Evolutionary conservation across 2,888 invertebrate genomes (phyloP), one percentile per base, ranked within the genome.

Genomic region (Chorisops tibialis): DNA sequence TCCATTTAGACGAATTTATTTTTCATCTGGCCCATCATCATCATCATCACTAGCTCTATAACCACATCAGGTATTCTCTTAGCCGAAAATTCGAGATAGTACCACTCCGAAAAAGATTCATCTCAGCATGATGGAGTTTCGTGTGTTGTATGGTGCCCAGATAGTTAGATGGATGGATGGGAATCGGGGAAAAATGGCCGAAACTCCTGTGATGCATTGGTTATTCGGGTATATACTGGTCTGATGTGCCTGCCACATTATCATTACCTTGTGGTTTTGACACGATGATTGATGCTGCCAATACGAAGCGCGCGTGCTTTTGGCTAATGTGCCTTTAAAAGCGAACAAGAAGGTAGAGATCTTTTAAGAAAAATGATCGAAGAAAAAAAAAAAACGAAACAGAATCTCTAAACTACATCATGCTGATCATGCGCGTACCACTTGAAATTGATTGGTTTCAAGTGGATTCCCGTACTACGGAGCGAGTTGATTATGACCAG

Each of bases 201-300:
- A 52, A 52, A 52, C 52, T 16, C n/a, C 21, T 37, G n/a, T 54
- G 54, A 22, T 41, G 41, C 24, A 54, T 43, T 22, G 16, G n/a
- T n/a, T n/a, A n/a, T 54, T 43, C 6, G 30, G 41, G 41, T 12
- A 21, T n/a, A n/a, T n/a, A n/a, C n/a, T n/a, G n/a, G 30, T 30
- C 30, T 30, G 30, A 9, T 30, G 30, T 41, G 52, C 52, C 52
- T 16, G n/a, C 38, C 50, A 39, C 50, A 48, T 60, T 60, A 60
- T 60, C 60, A 60, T 60, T 60, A 50, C 59, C 61, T 67, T 62
- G 63, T 64, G 68, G 66, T 67, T 69, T 67, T 68, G 69, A 69
- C 69, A 68, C 68, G 68, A 67, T 70, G 70, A 70, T 70, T 70
- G 69, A 70, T 70, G 69, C 67, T 67, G 51, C 67, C 65, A 66